Conservation (phyloP, 2,113 vertebrate genomes). For the Oplegnathus fasciatus region DNA sequence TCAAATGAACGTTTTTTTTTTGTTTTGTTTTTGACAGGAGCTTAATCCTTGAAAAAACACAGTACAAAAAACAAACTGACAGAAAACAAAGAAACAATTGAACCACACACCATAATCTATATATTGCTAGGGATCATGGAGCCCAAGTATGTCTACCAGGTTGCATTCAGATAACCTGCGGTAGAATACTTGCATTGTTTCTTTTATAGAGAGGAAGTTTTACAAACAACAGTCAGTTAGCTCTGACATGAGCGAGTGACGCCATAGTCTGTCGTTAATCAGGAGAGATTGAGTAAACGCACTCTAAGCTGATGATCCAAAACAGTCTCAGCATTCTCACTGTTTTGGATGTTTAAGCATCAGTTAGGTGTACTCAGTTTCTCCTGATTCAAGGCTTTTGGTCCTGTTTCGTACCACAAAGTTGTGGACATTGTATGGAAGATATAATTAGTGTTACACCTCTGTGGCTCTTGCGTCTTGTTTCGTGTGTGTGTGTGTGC, state of each 20-base stretch:
- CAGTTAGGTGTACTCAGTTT: slow-evolving; percentile 74
- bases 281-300: slow-evolving; percentile 72
- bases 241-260: slow-evolving; percentile 66
- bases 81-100: slow-evolving; percentile 73
- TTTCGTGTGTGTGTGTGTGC: slow-evolving; percentile 25
- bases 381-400: slow-evolving; percentile 77
- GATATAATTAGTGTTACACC: slow-evolving; percentile 58
- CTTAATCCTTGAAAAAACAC: slow-evolving; percentile 71
- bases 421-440: slow-evolving; percentile 56
- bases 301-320: slow-evolving; percentile 72
- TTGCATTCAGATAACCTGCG: slow-evolving; percentile 79
- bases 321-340: slow-evolving; percentile 60
- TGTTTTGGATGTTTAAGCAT: slow-evolving; percentile 55
- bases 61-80: slow-evolving; percentile 78
- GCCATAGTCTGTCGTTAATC: slow-evolving; percentile 73
- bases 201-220: slow-evolving; percentile 73
- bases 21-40: slow-evolving; percentile 57
- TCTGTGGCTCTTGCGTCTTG: slow-evolving; percentile 32
- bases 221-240: slow-evolving; percentile 80
- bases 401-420: slow-evolving; percentile 71
- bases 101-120: slow-evolving; percentile 79
- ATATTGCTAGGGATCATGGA: slow-evolving; percentile 84
- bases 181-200: slow-evolving; percentile 80
- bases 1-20: slow-evolving; percentile 67
- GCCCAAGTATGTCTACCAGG: slow-evolving; percentile 82